A percentile compares a stretch with the other conserved stretches of the same genome.
Conservation (phyloP, 2,888 invertebrate species). For the Sminthurinus aureus region DNA sequence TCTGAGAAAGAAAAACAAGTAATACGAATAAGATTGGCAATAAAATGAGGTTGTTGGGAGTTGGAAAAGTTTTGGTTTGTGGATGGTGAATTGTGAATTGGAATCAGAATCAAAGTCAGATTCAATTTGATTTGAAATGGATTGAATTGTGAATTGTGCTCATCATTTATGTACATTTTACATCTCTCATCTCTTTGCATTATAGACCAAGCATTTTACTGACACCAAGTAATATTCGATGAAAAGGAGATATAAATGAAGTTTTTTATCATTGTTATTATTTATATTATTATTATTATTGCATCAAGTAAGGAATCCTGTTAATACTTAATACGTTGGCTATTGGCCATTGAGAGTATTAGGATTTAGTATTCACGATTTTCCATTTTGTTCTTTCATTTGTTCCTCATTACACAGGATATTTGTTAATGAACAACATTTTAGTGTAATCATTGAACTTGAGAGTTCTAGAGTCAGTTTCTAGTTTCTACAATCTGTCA, state of each 20-base stretch:
- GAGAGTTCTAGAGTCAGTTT: not conserved
- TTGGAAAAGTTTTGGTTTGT: too few relatives aligned
- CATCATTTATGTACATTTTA: too few relatives aligned
- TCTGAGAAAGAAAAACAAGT: too few relatives aligned
- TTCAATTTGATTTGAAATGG: too few relatives aligned
- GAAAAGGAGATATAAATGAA: not conserved
- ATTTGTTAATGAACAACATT: conserved; percentile 39
- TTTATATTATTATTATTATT: not conserved
- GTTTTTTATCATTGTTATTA: not conserved
- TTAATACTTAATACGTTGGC: not conserved
- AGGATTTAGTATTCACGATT: conserved; percentile 16
- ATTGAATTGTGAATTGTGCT: too few relatives aligned
- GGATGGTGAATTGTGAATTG: too few relatives aligned
- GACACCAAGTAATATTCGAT: not conserved
- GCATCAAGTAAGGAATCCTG: not conserved
- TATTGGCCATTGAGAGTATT: not conserved
- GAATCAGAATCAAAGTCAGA: too few relatives aligned
- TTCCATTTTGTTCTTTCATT: not conserved
- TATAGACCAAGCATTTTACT: not conserved
- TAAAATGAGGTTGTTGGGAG: too few relatives aligned
- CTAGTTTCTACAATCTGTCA: not conserved
- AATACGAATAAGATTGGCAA: too few relatives aligned
- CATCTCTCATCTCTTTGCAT: not conserved
- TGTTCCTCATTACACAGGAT: conserved; percentile 25
- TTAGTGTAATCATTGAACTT: conserved; percentile 36